Conservation (phyloP, 2,888 invertebrate genomes). For the Diarsia mendica region DNA sequence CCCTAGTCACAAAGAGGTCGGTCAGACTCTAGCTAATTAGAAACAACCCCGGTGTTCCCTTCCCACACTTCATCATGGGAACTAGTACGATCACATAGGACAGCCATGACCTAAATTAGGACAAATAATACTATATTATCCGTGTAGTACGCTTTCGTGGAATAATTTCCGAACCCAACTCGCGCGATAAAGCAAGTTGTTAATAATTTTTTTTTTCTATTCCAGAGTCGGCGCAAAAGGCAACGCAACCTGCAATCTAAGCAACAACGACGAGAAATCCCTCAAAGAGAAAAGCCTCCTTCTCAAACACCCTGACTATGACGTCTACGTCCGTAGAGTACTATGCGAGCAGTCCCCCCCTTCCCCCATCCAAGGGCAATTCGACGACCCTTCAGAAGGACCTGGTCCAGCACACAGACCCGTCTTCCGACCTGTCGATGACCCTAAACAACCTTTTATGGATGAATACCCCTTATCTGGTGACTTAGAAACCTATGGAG, state of each 20-base stretch:
- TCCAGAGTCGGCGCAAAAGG: conserved; percentile 87
- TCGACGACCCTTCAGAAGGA: conserved; percentile 73
- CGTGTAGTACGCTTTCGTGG: too few species aligned
- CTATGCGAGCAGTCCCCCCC: conserved; percentile 85
- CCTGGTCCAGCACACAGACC: conserved; percentile 74
- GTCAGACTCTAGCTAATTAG: too few species aligned
- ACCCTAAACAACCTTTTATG: conserved; percentile 76
- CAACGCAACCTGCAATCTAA: conserved; percentile 85
- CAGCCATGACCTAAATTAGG: too few species aligned
- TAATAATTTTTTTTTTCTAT: too few species aligned
- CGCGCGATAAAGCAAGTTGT: too few species aligned
- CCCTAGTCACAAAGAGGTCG: too few species aligned
- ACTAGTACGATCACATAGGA: too few species aligned
- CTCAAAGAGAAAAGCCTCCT: conserved; percentile 79
- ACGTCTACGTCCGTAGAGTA: conserved; percentile 82
- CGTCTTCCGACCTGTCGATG: conserved; percentile 80
- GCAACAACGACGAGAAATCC: conserved; percentile 80
- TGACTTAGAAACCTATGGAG: conserved; percentile 68
- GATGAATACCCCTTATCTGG: conserved; percentile 76
- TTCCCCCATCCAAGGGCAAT: conserved; percentile 78
- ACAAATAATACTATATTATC: too few species aligned
- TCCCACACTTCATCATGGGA: too few species aligned
- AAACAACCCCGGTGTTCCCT: too few species aligned
- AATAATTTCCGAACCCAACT: background rate
- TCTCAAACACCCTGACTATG: conserved; percentile 83